phyloP scores from a whole-genome alignment of 2,888 invertebrate genomes.

The Sicus ferrugineus region DNA sequence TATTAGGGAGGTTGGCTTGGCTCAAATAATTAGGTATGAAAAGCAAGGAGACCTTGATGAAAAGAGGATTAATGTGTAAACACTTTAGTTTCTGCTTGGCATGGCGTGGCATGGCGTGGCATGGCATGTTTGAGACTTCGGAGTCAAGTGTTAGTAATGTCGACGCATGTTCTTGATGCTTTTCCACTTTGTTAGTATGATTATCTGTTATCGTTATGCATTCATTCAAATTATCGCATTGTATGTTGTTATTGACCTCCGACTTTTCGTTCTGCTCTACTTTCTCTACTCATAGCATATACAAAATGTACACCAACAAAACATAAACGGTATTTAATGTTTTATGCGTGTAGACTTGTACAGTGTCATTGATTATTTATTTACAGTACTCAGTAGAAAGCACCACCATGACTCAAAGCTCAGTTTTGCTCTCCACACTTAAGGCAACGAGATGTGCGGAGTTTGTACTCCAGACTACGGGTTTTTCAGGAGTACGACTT shows the following conservation, averaged over 20 bases:
- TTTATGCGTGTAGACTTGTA: conserved; percentile 55
- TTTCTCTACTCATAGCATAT: conserved; percentile 1
- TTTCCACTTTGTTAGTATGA: not conserved
- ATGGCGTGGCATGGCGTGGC: no score
- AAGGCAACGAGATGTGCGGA: not conserved
- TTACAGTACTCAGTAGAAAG: conserved; percentile 58
- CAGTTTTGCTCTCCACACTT: conserved; percentile 10
- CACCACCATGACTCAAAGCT: conserved; percentile 62
- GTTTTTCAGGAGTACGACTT: no score
- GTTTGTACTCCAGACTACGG: not conserved
- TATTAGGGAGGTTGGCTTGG: no score
- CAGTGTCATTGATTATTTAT: conserved; percentile 38
- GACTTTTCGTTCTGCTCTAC: not conserved
- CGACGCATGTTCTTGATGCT: not conserved
- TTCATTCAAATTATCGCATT: not conserved
- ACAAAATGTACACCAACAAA: conserved; percentile 11
- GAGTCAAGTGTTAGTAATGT: not conserved
- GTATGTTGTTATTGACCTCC: not conserved
- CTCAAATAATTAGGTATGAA: no score
- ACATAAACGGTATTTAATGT: conserved; percentile 39
- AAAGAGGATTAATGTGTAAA: no score
- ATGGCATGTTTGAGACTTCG: not conserved
- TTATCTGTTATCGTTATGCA: not conserved
- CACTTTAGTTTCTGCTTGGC: no score
- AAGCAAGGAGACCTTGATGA: no score